phyloP scores from a whole-genome alignment of 92 coral and sea anemone genomes.

The Palythoa grandis region DNA sequence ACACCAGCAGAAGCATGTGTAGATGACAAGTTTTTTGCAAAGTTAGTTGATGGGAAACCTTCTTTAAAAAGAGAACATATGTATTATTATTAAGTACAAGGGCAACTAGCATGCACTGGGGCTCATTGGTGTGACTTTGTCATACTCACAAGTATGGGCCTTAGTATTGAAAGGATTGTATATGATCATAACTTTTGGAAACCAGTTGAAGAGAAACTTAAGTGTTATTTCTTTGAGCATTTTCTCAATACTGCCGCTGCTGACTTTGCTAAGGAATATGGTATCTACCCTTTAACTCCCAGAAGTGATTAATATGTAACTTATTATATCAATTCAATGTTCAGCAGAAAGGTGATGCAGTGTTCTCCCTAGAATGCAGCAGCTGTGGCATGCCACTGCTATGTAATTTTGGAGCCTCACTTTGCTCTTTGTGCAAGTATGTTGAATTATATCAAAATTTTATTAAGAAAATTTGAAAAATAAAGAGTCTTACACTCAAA shows the following conservation, averaged over 20 bases:
- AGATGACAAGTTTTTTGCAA: conserved; percentile 19
- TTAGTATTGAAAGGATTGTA: conserved; percentile 34
- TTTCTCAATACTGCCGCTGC: conserved; percentile 1
- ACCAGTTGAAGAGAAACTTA: background rate
- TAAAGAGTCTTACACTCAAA: conserved; percentile 1
- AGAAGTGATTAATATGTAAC: background rate
- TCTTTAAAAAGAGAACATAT: conserved; percentile 19
- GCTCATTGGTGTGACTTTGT: conserved; percentile 35
- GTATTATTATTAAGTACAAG: conserved; percentile 36
- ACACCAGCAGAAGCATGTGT: conserved; percentile 64
- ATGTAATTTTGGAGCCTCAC: background rate
- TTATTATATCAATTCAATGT: background rate
- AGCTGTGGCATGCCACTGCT: conserved; percentile 4
- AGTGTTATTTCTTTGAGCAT: conserved; percentile 8
- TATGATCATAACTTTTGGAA: conserved; percentile 17
- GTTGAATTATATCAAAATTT: conserved; percentile 3
- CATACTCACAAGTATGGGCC: conserved; percentile 8
- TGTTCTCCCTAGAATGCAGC: background rate
- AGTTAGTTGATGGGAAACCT: conserved; percentile 3
- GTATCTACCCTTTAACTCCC: conserved; percentile 7
- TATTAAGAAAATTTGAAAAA: conserved; percentile 1
- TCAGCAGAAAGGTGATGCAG: conserved; percentile 12
- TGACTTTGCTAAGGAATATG: conserved; percentile 18
- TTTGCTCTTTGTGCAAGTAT: conserved; percentile 3
- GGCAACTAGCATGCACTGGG: conserved; percentile 33